phyloP scores from a whole-genome alignment of 2,113 vertebrate genomes.

The Hypanus sabinus region DNA sequence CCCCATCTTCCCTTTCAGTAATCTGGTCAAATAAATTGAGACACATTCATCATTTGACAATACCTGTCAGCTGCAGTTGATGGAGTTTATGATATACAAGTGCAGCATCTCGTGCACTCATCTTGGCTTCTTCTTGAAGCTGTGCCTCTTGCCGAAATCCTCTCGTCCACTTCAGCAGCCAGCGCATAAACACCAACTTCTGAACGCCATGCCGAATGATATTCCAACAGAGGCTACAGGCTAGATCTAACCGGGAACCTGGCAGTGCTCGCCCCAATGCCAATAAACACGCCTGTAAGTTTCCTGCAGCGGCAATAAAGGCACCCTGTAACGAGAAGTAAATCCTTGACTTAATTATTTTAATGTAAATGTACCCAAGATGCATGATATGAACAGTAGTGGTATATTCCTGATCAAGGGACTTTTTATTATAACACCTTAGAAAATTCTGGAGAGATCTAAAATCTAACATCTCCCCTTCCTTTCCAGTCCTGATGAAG shows the following conservation, averaged over 20 bases:
- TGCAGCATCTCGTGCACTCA: conserved; percentile 78
- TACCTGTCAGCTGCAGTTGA: conserved; percentile 91
- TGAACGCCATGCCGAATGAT: conserved; percentile 86
- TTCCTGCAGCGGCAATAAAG: conserved; percentile 71
- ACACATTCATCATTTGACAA: neutral
- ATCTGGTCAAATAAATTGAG: neutral
- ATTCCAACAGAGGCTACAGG: conserved; percentile 90
- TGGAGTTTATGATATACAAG: conserved; percentile 85
- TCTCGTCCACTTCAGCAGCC: conserved; percentile 81
- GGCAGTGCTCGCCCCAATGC: conserved; percentile 79
- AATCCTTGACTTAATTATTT: neutral
- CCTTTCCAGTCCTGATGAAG: too few species aligned
- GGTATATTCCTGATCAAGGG: neutral
- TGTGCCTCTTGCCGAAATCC: conserved; percentile 57
- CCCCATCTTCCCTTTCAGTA: neutral
- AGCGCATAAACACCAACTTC: conserved; percentile 78
- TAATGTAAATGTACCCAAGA: neutral
- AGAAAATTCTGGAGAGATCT: too few species aligned
- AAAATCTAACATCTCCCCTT: too few species aligned
- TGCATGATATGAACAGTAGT: neutral
- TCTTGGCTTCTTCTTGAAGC: conserved; percentile 85
- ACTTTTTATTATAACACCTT: too few species aligned
- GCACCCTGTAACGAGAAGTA: conserved; percentile 62
- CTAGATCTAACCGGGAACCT: conserved; percentile 73
- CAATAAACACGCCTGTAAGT: conserved; percentile 81